phyloP scores from a whole-genome alignment of 2,888 invertebrate genomes.

The Aspidiotus destructor region DNA sequence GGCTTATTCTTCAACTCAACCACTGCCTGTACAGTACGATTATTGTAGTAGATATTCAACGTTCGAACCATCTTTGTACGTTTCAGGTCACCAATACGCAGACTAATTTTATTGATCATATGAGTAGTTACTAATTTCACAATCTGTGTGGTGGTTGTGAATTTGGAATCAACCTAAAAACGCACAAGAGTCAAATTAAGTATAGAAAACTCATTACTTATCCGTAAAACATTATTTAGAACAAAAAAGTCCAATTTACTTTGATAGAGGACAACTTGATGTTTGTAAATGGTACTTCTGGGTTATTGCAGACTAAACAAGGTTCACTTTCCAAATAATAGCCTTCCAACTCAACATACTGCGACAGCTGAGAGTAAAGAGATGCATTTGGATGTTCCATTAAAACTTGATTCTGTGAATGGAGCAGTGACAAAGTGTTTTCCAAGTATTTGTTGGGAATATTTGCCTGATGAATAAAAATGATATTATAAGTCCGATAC shows the following conservation, averaged over 20 bases:
- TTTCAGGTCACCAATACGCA: constrained; percentile 90
- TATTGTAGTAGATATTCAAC: constrained; percentile 94
- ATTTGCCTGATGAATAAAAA: constrained; percentile 8
- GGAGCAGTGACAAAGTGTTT: constrained; percentile 72
- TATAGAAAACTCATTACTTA: constrained; percentile 6
- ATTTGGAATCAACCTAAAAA: constrained; percentile 77
- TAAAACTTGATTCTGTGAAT: constrained; percentile 78
- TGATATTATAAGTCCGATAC: background rate
- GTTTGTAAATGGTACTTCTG: constrained; percentile 82
- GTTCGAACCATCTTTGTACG: constrained; percentile 94
- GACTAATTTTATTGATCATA: constrained; percentile 84
- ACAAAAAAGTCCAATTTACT: constrained; percentile 43
- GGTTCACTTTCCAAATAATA: constrained; percentile 95
- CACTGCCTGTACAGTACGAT: constrained; percentile 88
- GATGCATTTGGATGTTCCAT: constrained; percentile 89
- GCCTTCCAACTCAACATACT: constrained; percentile 91
- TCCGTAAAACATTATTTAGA: background rate
- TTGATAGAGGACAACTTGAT: constrained; percentile 89
- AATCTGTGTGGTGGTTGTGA: constrained; percentile 95
- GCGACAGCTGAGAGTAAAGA: constrained; percentile 80
- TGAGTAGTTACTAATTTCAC: constrained; percentile 92
- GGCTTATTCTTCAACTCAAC: constrained; percentile 95
- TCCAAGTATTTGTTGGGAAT: constrained; percentile 59
- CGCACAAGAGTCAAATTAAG: background rate
- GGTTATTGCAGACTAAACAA: constrained; percentile 95